Base-by-base conservation (phyloP, 2,888 invertebrate species). In the Chymomyza procnemis region DNA sequence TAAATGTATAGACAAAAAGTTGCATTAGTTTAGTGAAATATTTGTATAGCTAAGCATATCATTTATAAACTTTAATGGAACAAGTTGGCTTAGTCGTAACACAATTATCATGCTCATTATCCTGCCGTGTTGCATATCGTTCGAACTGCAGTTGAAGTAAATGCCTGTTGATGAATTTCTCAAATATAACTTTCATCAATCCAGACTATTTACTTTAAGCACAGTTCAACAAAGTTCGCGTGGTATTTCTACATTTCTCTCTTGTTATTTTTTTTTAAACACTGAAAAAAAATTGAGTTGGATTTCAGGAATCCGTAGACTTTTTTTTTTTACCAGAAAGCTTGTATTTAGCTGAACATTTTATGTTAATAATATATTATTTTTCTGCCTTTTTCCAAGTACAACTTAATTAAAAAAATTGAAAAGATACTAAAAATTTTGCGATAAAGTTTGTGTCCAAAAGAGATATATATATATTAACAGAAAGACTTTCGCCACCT, bases 131-230 rank as follows among this genome's bases (percentile, higher is more conserved):
- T 89, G 89, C 75, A 76, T 79, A 71, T 78, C 74, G 90, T 87
- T 75, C 75, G 82, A 90, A 90, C 90, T 89, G 89, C 87, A 87
- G 80, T 89, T 89, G 88, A 89, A 89, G 89, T 89, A 89, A 89
- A 89, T 89, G 89, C 79, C 90, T 90, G 89, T 90, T 89, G 89
- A 89, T 90, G 89, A 89, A 81, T 84, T 59, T 84, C 75, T 80
- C 75, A 69, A 78, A 85, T 82, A 69, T 71, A 78, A 79, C 82
- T 80, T 85, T 89, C 89, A 89, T 89, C 89, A 89, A 89, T 90
- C 90, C 89, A 89, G 89, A 89, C 89, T 89, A 89, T 89, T 89
- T 89, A 89, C 89, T 89, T 89, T 89, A 89, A 89, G 81, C 84
- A 87, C 89, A 89, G 80, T 89, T 80, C 79, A 88, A 89, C 90